Evolutionary conservation across 2,113 vertebrate species (phyloP).

Genomic region (Orthonyx spaldingii): DNA sequence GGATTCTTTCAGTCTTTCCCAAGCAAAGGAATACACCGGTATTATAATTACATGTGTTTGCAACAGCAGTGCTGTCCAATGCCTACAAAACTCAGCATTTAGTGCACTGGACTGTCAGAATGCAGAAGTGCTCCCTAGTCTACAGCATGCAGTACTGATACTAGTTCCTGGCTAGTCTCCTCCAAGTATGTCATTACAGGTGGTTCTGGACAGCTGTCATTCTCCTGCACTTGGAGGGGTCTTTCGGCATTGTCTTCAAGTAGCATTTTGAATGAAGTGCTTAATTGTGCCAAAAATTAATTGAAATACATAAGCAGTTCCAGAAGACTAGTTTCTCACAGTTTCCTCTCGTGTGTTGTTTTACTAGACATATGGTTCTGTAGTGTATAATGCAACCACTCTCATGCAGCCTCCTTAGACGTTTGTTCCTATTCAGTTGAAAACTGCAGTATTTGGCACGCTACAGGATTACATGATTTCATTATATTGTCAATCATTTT

Average conservation of each 20-base stretch:
- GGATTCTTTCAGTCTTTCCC: not conserved
- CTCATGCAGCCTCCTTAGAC: not conserved
- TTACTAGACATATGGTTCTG: not conserved
- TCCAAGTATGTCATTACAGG: not conserved
- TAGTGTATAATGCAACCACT: not conserved
- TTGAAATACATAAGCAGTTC: not conserved
- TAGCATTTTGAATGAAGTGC: accelerated
- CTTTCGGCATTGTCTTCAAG: not conserved
- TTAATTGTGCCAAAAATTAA: not conserved
- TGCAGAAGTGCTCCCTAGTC: not conserved
- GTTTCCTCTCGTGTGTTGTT: not conserved
- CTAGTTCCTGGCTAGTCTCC: not conserved
- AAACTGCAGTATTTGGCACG: not conserved
- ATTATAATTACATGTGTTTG: accelerated
- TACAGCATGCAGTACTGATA: not conserved
- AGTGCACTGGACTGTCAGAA: not conserved
- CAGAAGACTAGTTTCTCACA: not conserved
- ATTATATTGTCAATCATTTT: not conserved
- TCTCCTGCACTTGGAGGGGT: not conserved
- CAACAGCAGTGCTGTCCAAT: not conserved
- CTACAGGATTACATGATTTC: not conserved
- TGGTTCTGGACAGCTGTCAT: not conserved
- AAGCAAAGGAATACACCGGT: not conserved
- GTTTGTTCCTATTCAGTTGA: not conserved
- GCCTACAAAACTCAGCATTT: not conserved